Base-by-base conservation (phyloP, 2,888 invertebrate genomes). In the Synanthedon myopaeformis region DNA sequence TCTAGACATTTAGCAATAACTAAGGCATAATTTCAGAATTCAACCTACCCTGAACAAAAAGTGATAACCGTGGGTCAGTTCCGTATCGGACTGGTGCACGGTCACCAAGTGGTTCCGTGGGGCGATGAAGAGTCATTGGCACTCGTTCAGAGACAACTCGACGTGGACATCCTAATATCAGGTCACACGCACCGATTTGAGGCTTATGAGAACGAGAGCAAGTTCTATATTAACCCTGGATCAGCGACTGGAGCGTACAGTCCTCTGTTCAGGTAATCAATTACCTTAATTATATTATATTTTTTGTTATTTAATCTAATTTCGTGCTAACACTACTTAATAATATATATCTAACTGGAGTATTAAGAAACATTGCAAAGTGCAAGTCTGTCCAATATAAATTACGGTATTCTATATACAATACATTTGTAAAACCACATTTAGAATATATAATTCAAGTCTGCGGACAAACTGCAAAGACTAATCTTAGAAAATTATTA, bases 141-240 rank as follows among this genome's bases (percentile, higher is more conserved):
- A 0, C 86, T 98, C 55, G 93, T 99, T 13, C 99, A 99, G 73
- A 90, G 99, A 42, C 99, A 99, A 76, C 84, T 99, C 23, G 99
- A 99, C 73, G 99, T 99, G 2, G 99, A 99, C 80, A 98, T 99
- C 66, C 89, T 99, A 51, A 99, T 99, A 72, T 96, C 98, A 0
- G 99, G 99, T 0, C 99, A 99, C 76, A 99, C 99, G 0, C 99
- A 99, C 81, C 95, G 96, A 68, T 99, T 99, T 84, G 97, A 98
- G 73, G 98, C 98, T 0, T 98, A 97, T 65, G 99, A 99, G 76
- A 96, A 98, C 86, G 98, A 98, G 74, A 98, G 96, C 72, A 97
- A 98, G 79, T 99, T 99, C 84, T 99, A 97, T 79, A 98, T 99
- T 54, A 99, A 99, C 82, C 99, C 99, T 4, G 99, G 99, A 8